Evolutionary conservation across 2,888 invertebrate genomes (phyloP), one percentile per base, ranked within the genome.

Genomic region (Gnatocerus cornutus): DNA sequence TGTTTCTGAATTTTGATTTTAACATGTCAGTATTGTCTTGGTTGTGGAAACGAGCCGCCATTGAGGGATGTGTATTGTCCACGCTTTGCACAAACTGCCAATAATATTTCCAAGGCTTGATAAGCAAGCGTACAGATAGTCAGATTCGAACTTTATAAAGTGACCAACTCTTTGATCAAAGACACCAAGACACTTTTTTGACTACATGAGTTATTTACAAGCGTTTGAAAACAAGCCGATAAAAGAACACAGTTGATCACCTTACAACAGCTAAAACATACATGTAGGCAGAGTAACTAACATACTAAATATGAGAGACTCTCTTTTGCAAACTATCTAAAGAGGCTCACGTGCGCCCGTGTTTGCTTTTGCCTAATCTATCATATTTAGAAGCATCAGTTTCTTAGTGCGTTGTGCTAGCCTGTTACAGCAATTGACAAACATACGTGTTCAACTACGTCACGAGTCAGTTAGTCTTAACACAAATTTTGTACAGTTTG

Each of bases 151-250:
- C 9, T 45, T 58, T 67, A 68, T 68, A 68, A 62, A 68, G 68
- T 68, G 68, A 68, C 68, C 63, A 68, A 68, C 68, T 61, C 50
- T 27, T 53, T 50, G 68, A 62, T 66, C 52, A 53, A 55, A 56
- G 48, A 68, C 68, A 68, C 68, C 68, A 68, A 68, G 56, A 68
- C 68, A 68, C 68, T 62, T 52, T 65, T 46, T 68, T 37, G 41
- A 59, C 63, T 63, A 68, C 55, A 65, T 56, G 55, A 43, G 55
- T 66, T 67, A 67, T 63, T 63, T 63, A 68, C 68, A 45, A 64
- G 64, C 64, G 16, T 50, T 27, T 14, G 9, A 48, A 41, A 66
- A 46, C 65, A 56, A 66, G 58, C 66, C 27, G 41, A 50, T 29
- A 41, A 62, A 68, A 55, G 12, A 61, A 68, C 53, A 56, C 50